These are phyloP conservation scores for Alces alces DNA, from an alignment of 2,113 vertebrate species.

Conservation along the genomic window DNA sequence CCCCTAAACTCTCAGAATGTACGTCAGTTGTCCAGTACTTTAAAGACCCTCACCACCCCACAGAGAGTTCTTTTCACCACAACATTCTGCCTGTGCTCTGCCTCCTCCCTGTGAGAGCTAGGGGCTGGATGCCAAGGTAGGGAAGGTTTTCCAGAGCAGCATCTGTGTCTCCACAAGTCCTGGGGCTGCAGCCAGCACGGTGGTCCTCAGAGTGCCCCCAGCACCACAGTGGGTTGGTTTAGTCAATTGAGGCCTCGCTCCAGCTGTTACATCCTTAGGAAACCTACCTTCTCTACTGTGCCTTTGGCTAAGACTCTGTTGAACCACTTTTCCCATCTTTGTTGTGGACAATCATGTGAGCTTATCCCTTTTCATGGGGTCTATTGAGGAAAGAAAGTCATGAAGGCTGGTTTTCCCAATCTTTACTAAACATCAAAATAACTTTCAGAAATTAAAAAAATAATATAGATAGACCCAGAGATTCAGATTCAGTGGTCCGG, in stretches of 20 bases:
- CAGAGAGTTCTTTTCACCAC: constrained; percentile 57
- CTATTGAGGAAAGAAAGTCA: not conserved
- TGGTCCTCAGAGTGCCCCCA: constrained; percentile 57
- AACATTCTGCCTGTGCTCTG: constrained; percentile 18
- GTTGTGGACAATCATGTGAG: not conserved
- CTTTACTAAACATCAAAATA: not conserved
- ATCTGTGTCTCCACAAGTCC: constrained; percentile 74
- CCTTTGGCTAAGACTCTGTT: constrained; percentile 32
- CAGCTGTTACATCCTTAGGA: constrained; percentile 43
- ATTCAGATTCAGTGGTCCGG: not conserved
- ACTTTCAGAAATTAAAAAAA: not conserved
- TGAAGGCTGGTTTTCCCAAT: not conserved
- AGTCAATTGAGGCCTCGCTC: constrained; percentile 42
- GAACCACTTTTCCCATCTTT: constrained; percentile 2
- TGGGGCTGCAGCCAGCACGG: constrained; percentile 46
- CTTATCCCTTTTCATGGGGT: not conserved
- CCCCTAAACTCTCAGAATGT: constrained; percentile 18
- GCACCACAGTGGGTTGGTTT: constrained; percentile 59
- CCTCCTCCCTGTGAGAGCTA: constrained; percentile 62
- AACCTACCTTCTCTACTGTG: not conserved
- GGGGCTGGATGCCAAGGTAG: constrained; percentile 61
- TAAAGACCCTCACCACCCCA: not conserved
- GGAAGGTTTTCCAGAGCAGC: constrained; percentile 71
- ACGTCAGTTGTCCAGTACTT: constrained; percentile 55
- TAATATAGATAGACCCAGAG: not conserved